Evolutionary conservation across 2,797 vertebrate genomes (phyloP).

Genomic region (Coregonus ussuriensis): DNA sequence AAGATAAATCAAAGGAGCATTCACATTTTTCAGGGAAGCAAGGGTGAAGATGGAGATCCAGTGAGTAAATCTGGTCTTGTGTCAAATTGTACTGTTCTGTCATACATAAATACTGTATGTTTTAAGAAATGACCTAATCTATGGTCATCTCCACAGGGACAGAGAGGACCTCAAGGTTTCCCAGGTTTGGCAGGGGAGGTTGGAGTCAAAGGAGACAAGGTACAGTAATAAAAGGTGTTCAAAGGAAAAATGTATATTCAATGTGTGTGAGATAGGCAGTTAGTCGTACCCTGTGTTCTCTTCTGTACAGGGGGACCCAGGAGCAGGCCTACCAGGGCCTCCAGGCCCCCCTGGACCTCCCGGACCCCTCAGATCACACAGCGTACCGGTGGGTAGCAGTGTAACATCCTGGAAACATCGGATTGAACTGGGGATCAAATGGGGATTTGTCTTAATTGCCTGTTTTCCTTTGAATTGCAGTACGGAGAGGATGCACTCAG

Average conservation of each 20-base stretch:
- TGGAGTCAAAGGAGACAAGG: conserved; percentile 82
- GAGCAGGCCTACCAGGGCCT: conserved; percentile 71
- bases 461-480: conserved; percentile 62
- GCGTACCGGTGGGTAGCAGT: conserved; percentile 63
- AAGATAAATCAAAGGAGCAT: neutral
- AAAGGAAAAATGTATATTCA: neutral
- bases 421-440: neutral
- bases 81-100: neutral
- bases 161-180: conserved; percentile 64
- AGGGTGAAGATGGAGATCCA: conserved; percentile 42
- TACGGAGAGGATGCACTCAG: conserved; percentile 76
- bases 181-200: conserved; percentile 72
- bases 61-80: conserved; percentile 49
- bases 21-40: conserved; percentile 38
- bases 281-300: neutral
- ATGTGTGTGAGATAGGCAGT: neutral
- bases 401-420: neutral
- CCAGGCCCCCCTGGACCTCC: conserved; percentile 74
- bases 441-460: neutral
- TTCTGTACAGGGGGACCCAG: conserved; percentile 72
- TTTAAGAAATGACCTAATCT: neutral
- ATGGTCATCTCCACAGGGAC: conserved; percentile 65
- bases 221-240: conserved; percentile 35
- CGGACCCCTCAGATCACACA: conserved; percentile 70
- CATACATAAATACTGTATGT: neutral